These are phyloP conservation scores for Trissolcus japonicus DNA, from an alignment of 2,888 invertebrate species.

Conservation along the genomic window DNA sequence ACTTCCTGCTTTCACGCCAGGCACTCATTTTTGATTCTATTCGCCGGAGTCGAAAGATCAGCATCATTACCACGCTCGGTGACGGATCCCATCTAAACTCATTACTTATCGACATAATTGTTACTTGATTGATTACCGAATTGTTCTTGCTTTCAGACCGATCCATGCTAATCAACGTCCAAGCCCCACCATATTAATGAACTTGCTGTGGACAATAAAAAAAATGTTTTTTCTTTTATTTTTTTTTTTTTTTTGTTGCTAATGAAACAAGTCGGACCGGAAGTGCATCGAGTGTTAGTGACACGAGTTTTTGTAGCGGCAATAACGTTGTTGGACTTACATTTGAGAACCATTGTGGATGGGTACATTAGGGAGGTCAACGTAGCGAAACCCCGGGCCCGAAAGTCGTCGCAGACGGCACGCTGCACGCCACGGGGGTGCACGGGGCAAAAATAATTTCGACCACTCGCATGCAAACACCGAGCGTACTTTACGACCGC, in stretches of 20 bases:
- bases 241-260: no score
- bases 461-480: constrained; percentile 59
- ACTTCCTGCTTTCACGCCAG: constrained; percentile 70
- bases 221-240: background rate
- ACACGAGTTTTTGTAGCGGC: background rate
- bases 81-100: constrained; percentile 40
- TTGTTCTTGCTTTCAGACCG: constrained; percentile 42
- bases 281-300: no score
- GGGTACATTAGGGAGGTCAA: constrained; percentile 52
- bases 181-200: constrained; percentile 20
- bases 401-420: constrained; percentile 70
- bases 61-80: constrained; percentile 42
- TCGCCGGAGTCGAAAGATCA: constrained; percentile 54
- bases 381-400: constrained; percentile 44
- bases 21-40: constrained; percentile 33
- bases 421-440: constrained; percentile 72
- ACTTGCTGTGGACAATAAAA: constrained; percentile 19
- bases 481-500: constrained; percentile 18
- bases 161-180: background rate
- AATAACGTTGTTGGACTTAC: background rate
- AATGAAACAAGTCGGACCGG: no score
- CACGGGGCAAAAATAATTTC: constrained; percentile 69
- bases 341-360: constrained; percentile 47
- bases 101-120: constrained; percentile 56
- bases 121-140: constrained; percentile 53